Conservation (phyloP, 2,888 invertebrate species). For the Oligia fasciuncula region DNA sequence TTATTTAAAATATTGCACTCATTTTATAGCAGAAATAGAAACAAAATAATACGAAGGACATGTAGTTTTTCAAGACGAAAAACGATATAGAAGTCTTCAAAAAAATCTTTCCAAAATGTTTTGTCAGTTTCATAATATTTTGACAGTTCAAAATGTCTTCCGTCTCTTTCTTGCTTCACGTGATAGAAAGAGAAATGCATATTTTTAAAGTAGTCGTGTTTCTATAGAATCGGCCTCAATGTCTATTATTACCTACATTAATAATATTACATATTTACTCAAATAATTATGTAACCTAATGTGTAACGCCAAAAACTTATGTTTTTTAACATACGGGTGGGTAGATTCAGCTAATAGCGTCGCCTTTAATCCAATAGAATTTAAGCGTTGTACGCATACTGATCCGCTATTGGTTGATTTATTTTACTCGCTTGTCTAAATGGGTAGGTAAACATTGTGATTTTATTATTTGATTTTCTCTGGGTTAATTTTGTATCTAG, state of each 20-base stretch:
- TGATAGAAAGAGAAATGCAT: background rate
- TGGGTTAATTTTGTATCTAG: conserved; percentile 51
- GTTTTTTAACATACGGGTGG: background rate
- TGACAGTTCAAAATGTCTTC: background rate
- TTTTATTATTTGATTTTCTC: conserved; percentile 40
- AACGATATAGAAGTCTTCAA: background rate
- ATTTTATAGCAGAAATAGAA: background rate
- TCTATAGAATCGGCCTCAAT: conserved; percentile 3
- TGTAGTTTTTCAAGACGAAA: background rate
- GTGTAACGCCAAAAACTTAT: conserved; percentile 47
- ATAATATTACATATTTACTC: conserved; percentile 25
- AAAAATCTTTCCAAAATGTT: background rate
- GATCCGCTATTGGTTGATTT: conserved; percentile 44
- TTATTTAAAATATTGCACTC: background rate
- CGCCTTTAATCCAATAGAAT: conserved; percentile 22
- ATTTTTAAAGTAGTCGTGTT: conserved; percentile 20
- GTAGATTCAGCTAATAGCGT: conserved; percentile 6
- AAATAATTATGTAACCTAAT: conserved; percentile 37
- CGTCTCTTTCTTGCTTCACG: background rate
- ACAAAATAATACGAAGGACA: background rate
- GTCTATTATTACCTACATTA: conserved; percentile 18
- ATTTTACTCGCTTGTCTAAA: conserved; percentile 10
- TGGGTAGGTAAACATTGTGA: conserved; percentile 33
- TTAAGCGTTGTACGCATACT: conserved; percentile 10
- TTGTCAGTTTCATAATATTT: background rate